Base-by-base conservation (phyloP, 2,888 invertebrate species). In the Stenchaetothrips biformis region DNA sequence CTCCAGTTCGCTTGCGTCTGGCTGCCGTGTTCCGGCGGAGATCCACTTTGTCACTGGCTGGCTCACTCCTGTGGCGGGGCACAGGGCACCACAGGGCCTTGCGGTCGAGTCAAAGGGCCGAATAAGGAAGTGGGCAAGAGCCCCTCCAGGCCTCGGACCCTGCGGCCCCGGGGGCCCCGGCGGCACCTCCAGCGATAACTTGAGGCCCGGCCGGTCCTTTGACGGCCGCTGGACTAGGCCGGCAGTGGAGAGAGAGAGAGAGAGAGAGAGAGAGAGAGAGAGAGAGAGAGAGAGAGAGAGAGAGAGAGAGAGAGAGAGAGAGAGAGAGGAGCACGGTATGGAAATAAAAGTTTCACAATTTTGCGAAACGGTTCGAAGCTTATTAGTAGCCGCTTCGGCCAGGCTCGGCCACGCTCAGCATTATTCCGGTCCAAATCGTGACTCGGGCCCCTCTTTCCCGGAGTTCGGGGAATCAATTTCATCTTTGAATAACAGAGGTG, bases 381-480 rank as follows among this genome's bases (percentile, higher is more conserved):
- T 18, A 53, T 53, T 53, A 53, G 53, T 53, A 53, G 53, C 53
- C 13, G 37, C 1, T 1, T 4, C 2, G 37, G 37, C 37, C 37
- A 4, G 4, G 37, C 37, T 1, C 37, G 37, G 37, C 37, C 4
- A 4, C 37, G 37, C 37, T 37, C 37, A 4, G 37, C 37, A 37
- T 37, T 13, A 18, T 21, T n/a, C n/a, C 67, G 67, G 21, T n/a
- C 67, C 67, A 21, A 67, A 74, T 74, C 67, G 67, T 74, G 67
- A 74, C 67, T 74, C 67, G n/a, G n/a, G 67, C 67, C 21, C 9
- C 67, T n/a, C 67, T 11, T 21, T 37, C 37, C 37, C 37, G 37
- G 37, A 37, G 25, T 74, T 74, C 67, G 67, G 8, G 67, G 67
- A 74, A 74, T 74, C 67, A 74, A 74, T 74, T 74, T 74, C 67